A percentile compares a stretch with the other conserved stretches of the same genome.
phyloP scores from a whole-genome alignment of 2,113 vertebrate species.

The Psilopsiagon aymara region DNA sequence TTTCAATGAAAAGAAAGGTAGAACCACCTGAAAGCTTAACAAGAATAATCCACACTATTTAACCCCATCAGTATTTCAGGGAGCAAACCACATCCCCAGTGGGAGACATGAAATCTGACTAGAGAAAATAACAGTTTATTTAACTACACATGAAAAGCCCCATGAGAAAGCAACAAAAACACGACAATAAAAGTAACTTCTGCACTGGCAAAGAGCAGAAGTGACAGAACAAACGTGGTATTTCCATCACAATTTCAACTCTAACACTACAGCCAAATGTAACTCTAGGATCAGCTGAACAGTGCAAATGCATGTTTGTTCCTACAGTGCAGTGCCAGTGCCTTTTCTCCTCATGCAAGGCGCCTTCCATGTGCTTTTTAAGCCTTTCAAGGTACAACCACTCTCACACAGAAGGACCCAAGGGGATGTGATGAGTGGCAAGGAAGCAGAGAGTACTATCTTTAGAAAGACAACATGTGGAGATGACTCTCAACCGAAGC shows the following conservation, averaged over 20 bases:
- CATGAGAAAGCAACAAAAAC: neutral
- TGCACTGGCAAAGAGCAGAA: neutral
- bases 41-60: neutral
- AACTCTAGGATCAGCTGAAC: neutral
- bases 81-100: neutral
- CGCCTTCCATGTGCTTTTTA: neutral
- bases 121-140: neutral
- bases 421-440: neutral
- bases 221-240: neutral
- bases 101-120: neutral
- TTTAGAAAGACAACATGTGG: neutral
- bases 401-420: neutral
- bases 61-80: neutral
- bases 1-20: neutral
- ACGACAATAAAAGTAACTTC: neutral
- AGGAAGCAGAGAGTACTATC: neutral
- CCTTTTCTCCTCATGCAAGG: neutral
- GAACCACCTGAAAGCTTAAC: neutral
- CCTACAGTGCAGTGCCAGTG: neutral
- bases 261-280: neutral
- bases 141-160: neutral
- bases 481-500: neutral
- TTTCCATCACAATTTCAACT: neutral
- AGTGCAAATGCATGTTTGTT: accelerated
- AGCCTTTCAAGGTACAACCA: neutral